A percentile compares a stretch with the other conserved stretches of the same genome.
phyloP scores from a whole-genome alignment of 2,888 invertebrate species.

The Pristionchus maxplancki region DNA sequence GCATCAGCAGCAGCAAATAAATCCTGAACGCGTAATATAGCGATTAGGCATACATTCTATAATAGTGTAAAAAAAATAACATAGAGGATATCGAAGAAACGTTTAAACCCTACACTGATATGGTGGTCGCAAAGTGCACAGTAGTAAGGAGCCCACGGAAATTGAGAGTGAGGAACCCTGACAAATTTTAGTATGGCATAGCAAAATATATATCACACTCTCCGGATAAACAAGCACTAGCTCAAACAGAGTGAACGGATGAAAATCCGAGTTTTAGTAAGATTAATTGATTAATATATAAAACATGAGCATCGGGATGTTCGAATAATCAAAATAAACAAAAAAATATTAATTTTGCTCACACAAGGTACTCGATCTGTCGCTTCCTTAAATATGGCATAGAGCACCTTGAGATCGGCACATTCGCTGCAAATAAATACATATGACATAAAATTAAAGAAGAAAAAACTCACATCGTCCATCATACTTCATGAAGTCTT shows the following conservation, averaged over 20 bases:
- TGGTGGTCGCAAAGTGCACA: constrained; percentile 36
- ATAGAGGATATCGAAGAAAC: neutral
- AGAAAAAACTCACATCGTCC: neutral
- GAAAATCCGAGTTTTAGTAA: no score
- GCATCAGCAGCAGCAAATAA: neutral
- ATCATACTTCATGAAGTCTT: constrained; percentile 1
- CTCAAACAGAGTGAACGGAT: no score
- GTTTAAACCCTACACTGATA: neutral
- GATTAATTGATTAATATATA: neutral
- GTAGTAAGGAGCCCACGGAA: constrained; percentile 44
- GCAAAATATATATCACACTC: no score
- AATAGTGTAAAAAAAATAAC: neutral
- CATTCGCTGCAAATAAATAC: neutral
- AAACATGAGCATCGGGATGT: neutral
- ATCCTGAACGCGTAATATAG: no score
- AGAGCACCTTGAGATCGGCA: neutral
- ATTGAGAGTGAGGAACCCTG: neutral
- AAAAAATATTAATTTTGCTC: no score
- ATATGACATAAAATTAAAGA: neutral
- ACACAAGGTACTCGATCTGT: neutral
- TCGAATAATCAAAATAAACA: neutral
- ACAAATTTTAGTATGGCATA: no score
- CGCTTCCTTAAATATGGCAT: neutral
- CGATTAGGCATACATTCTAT: neutral
- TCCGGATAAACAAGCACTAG: no score